These are phyloP conservation scores for Cyanistes caeruleus DNA, from an alignment of 2,113 vertebrate genomes.

Conservation along the genomic window DNA sequence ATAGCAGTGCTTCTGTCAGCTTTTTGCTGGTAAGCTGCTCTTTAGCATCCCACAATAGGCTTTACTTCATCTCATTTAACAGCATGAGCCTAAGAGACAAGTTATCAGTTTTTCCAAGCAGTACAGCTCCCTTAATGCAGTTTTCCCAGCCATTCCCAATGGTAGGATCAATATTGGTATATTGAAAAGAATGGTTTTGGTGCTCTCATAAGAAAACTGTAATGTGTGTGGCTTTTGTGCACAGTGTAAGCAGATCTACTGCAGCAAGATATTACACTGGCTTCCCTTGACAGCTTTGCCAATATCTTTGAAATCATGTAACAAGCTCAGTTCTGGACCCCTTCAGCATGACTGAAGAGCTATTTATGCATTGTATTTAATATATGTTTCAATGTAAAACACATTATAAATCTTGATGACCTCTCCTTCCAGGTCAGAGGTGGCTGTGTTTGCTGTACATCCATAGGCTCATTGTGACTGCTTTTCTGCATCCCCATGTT, in stretches of 20 bases:
- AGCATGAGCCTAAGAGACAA: background rate
- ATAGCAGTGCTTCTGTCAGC: background rate
- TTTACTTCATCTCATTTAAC: background rate
- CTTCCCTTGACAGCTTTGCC: background rate
- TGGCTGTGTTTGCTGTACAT: background rate
- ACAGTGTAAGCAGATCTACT: background rate
- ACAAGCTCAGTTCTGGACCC: background rate
- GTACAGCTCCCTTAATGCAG: background rate
- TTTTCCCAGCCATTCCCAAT: background rate
- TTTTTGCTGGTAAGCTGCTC: background rate
- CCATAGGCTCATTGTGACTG: background rate
- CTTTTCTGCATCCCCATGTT: background rate
- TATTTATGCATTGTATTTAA: background rate
- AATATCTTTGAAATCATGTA: background rate
- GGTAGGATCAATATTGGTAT: background rate
- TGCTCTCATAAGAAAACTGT: background rate
- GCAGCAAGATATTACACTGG: background rate
- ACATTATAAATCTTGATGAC: background rate
- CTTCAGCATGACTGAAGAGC: background rate
- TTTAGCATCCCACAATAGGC: background rate
- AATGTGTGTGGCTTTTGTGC: background rate
- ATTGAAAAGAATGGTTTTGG: constrained; percentile 17
- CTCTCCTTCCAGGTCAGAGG: background rate
- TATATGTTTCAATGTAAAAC: background rate
- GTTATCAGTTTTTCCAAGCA: background rate